Base-by-base conservation (phyloP, 2,797 vertebrate species). In the Chelidonichthys spinosus region DNA sequence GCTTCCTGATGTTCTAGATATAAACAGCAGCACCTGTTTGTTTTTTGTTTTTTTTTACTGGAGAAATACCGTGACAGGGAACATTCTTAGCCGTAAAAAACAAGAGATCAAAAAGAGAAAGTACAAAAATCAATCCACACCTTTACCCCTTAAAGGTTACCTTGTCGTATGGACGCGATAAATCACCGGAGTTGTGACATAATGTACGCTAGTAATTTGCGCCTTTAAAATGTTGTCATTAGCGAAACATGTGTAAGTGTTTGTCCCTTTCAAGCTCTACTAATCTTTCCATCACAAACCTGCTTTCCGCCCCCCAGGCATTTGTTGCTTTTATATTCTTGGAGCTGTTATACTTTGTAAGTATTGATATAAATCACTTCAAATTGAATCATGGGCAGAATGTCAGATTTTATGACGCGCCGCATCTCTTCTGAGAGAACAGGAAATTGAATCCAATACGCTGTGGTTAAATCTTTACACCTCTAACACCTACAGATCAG, bases 281-380 rank as follows among this genome's bases (percentile, higher is more conserved):
- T 66, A 72, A 87, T 86, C 84, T 83, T 81, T 71, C 80, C 76
- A 75, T 83, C 82, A 68, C 69, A 49, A 65, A 72, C 43, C 58
- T 40, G 35, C 64, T 74, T 47, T 77, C 60, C 74, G 76, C 46
- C 78, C 74, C 78, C 46, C 78, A 17, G 68, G 83, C 60, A 0
- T 72, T 56, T 69, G 66, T 69, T 73, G 72, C 71, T 74, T 79
- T 82, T 69, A 71, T 66, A 62, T 83, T 77, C 66, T 77, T 39
- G 55, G 37, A 72, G 72, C 54, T 4, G 61, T 63, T 72, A 52
- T 59, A 55, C 54, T 72, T 73, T 17, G 55, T 50, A 65, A 54
- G 46, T 36, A 49, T 25, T 4, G n/a, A 65, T 61, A 78, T 85
- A 67, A 81, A 83, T 77, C 62, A 83, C 49, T 67, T 74, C n/a